phyloP scores from a whole-genome alignment of 2,888 invertebrate genomes.

The Toxonevra muliebris region DNA sequence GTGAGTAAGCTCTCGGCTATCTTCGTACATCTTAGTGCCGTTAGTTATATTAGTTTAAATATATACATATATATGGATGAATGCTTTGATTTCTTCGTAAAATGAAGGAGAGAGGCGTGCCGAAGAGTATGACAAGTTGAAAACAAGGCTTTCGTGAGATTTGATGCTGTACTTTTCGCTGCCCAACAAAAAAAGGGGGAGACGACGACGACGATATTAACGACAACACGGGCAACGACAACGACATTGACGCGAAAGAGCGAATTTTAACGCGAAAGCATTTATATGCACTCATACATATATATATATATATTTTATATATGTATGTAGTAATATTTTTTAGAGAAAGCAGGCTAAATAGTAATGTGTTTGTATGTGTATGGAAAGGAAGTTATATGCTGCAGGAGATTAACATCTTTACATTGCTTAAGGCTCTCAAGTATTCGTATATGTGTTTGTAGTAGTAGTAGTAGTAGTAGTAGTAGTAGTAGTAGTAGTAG shows the following conservation, averaged over 20 bases:
- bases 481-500: too few relatives aligned
- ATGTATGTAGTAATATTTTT: too few relatives aligned
- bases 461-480: too few relatives aligned
- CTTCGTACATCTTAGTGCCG: constrained; percentile 15
- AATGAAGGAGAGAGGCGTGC: neutral
- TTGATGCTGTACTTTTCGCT: too few relatives aligned
- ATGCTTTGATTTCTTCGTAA: neutral
- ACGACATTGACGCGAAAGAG: constrained; percentile 1
- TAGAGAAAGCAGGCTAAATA: too few relatives aligned
- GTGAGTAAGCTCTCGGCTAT: constrained; percentile 15
- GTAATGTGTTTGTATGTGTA: too few relatives aligned
- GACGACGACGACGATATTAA: constrained; percentile 4
- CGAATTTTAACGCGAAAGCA: neutral
- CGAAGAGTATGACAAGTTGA: neutral
- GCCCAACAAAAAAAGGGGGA: neutral
- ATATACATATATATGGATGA: neutral
- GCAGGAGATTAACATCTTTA: too few relatives aligned
- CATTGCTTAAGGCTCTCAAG: too few relatives aligned
- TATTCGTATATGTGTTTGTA: too few relatives aligned
- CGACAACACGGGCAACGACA: neutral
- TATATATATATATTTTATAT: too few relatives aligned
- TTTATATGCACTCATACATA: neutral
- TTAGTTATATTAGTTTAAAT: neutral
- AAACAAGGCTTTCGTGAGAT: neutral
- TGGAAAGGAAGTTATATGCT: too few relatives aligned